Percentiles rank a stretch among this genome's conserved stretches.
Evolutionary conservation across 2,797 vertebrate species (phyloP).

Genomic region (Etheostoma nigrum): DNA sequence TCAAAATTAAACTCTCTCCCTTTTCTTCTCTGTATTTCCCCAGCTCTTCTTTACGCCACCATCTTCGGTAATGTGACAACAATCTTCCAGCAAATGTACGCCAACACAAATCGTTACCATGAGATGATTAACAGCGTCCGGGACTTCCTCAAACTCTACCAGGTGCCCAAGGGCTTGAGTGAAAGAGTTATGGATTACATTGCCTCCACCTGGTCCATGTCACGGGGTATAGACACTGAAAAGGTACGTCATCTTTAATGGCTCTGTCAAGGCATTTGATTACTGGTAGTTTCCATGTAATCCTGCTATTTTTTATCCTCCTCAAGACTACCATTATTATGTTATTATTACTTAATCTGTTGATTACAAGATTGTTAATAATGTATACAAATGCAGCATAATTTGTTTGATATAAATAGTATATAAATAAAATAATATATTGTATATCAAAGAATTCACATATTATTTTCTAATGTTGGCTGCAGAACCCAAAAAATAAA

Average conservation of each 20-base stretch:
- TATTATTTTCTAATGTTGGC: neutral
- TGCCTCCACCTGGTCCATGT: conserved; percentile 99
- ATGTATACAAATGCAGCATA: neutral
- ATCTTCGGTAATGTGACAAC: conserved; percentile 99
- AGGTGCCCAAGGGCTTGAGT: conserved; percentile 97
- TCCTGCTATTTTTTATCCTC: neutral
- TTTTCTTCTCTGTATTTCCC: conserved; percentile 10
- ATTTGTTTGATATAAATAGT: neutral
- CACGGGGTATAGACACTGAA: conserved; percentile 93
- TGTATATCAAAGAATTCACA: neutral
- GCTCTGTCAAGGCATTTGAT: neutral
- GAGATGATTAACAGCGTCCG: conserved; percentile 99
- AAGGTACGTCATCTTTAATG: conserved; percentile 52
- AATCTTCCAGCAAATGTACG: conserved; percentile 99
- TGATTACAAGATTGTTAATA: neutral
- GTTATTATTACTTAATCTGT: neutral
- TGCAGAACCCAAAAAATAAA: neutral
- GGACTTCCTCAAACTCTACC: conserved; percentile 98
- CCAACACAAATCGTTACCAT: conserved; percentile 98
- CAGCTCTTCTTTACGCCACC: conserved; percentile 97
- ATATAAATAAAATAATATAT: no score
- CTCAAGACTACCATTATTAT: neutral
- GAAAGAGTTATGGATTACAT: conserved; percentile 99
- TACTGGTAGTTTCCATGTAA: neutral
- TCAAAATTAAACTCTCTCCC: neutral